A percentile compares a stretch with the other conserved stretches of the same genome.
These are phyloP conservation scores for Paragorgia papillata DNA, from an alignment of 92 coral and sea anemone genomes.

Conservation along the genomic window DNA sequence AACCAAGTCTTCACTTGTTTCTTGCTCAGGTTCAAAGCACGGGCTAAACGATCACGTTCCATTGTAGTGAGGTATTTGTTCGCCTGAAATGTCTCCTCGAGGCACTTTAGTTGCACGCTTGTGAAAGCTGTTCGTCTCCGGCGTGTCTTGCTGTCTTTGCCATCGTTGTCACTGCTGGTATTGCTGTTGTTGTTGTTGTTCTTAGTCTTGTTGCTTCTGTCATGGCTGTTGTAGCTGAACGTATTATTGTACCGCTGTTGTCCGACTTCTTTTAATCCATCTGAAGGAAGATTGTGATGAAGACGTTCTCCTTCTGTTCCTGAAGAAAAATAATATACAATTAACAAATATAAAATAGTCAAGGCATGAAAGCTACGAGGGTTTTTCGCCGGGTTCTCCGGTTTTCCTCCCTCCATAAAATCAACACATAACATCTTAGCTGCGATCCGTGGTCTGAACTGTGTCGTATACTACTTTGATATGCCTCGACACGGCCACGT, in stretches of 20 bases:
- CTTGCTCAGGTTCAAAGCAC: slow-evolving; percentile 38
- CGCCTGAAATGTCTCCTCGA: slow-evolving; percentile 42
- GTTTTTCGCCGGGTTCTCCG: no score
- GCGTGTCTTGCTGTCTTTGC: slow-evolving; percentile 31
- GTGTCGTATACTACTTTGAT: no score
- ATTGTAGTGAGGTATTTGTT: slow-evolving; percentile 36
- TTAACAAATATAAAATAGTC: not conserved
- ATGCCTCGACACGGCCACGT: no score
- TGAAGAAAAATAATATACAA: not conserved
- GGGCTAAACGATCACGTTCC: slow-evolving; percentile 42
- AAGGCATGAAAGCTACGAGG: no score
- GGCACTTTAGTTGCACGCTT: slow-evolving; percentile 39
- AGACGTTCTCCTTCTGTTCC: slow-evolving; percentile 23
- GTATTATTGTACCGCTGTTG: not conserved
- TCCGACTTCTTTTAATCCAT: not conserved
- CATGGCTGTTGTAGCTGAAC: slow-evolving; percentile 4
- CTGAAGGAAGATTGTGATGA: not conserved
- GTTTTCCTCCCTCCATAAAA: no score
- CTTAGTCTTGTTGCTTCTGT: not conserved
- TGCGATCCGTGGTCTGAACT: no score
- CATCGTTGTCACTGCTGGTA: not conserved
- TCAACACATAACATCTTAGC: no score
- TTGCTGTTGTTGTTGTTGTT: slow-evolving; percentile 19
- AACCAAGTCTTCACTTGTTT: slow-evolving; percentile 43
- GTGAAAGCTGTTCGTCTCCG: slow-evolving; percentile 39